Base-by-base conservation (phyloP, 2,113 vertebrate species). In the Nettapus auritus region DNA sequence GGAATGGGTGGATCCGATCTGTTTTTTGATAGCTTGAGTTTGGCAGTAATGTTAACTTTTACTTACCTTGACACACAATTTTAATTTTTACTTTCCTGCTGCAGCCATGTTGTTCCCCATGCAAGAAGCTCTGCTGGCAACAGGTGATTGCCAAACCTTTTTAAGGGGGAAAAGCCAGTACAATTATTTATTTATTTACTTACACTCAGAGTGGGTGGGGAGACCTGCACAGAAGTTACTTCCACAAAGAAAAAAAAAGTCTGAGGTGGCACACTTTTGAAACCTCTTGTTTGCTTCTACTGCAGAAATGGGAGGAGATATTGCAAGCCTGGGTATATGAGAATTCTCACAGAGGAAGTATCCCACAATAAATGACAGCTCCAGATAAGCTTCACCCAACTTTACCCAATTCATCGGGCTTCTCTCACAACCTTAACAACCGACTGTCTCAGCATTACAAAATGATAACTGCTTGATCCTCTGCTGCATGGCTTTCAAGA, bases 321-420 rank as follows among this genome's bases (percentile, higher is more conserved):
- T 83, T 89, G 60, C 82, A 95, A 66, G 89, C 82, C 82, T 3
- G 52, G 70, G 77, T 71, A 92, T 89, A 97, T 96, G 98, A 97
- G 98, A 99, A 98, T 95, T 83, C 69, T 94, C 67, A 21, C 36
- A 69, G 88, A 97, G 92, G 96, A 96, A 97, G 92, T 93, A 98
- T 98, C 98, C 97, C 98, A 98, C 98, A 98, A 64, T 94, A 71
- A 90, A 53, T 13, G 48, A 56, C 67, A 28, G 57, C 44, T 94
- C 74, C 60, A 34, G 40, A 16, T 6, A 88, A 75, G 25, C 62
- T 95, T 64, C 26, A 40, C 38, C 66, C 82, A 82, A 75, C 62
- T 94, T 95, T 63, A 85, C 22, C 20, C 67, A 84, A 34, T 79
- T 92, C 82, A 66, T 46, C 89, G 38, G 22, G 57, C 96, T 96